Evolutionary conservation across 2,113 vertebrate genomes (phyloP), one percentile per base, ranked within the genome.

Genomic region (Melanotaenia duboulayi): DNA sequence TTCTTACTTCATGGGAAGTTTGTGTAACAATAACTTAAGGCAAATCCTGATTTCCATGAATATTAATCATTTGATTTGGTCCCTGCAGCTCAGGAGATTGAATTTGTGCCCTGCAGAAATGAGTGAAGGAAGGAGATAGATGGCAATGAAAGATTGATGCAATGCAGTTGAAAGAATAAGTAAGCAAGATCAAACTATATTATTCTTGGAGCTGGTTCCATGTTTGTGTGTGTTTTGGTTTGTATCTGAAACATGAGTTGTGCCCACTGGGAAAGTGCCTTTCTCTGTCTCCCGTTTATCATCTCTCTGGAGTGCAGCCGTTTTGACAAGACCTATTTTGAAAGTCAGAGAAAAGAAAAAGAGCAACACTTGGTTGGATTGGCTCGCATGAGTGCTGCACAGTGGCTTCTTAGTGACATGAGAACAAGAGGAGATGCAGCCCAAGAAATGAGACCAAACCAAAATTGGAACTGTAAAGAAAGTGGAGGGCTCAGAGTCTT

Each of bases 301-400:
- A 28, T 74, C 55, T 44, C 74, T 58, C 44, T 57, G 22, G 74
- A 76, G 78, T 48, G 44, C 35, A 60, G 39, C 61, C 22, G 48
- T 39, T 35, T 56, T 60, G 59, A 78, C 73, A 20, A 61, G 44
- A 35, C 16, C 39, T 70, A 4, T 28, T 44, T 76, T 51, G 28
- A 71, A 72, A 58, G 57, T 56, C 39, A 44, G 59, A 73, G 48
- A 62, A 50, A 65, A 16, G 20, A 6, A 3, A n/a, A 25, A 9
- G 32, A 5, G 24, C 37, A 57, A 65, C 57, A 67, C 71, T 83
- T 57, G 37, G 74, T 82, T 78, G 40, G 78, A 74, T 79, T 24
- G 39, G 59, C 65, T 68, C 83, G 65, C 52, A 50, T 63, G 65
- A 78, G 51, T 51, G 42, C 42, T 1, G 37, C 50, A 1, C 19